Conservation (phyloP, 1,140 invertebrate genomes). For the Eubasilissa regina region DNA sequence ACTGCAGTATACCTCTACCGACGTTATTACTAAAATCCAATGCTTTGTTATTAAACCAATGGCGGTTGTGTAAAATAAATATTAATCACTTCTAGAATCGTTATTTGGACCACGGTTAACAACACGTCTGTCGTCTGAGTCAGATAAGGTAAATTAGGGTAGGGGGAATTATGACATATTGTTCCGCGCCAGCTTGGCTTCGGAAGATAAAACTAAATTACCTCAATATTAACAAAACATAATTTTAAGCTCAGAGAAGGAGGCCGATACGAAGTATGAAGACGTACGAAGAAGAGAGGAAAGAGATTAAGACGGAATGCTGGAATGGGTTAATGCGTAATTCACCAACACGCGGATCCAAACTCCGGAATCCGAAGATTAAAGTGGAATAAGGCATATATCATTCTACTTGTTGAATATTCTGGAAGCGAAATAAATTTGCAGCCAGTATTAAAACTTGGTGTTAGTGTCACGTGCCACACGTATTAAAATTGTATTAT, state of each 20-base stretch:
- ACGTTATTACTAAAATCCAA: background rate
- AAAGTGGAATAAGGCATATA: background rate
- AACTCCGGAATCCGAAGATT: background rate
- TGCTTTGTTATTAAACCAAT: background rate
- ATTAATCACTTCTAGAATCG: slow-evolving; percentile 36
- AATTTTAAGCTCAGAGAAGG: slow-evolving; percentile 22
- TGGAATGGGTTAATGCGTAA: slow-evolving; percentile 7
- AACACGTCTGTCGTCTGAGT: background rate
- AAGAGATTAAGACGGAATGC: slow-evolving; percentile 26
- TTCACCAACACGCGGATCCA: background rate
- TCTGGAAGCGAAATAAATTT: slow-evolving; percentile 23
- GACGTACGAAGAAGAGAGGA: slow-evolving; percentile 29
- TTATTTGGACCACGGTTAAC: slow-evolving; percentile 8
- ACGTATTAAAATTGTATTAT: background rate
- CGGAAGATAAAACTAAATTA: slow-evolving; percentile 33
- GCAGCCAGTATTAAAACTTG: background rate
- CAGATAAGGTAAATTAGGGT: slow-evolving; percentile 43
- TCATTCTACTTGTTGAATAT: slow-evolving; percentile 34
- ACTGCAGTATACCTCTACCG: background rate
- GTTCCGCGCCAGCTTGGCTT: background rate
- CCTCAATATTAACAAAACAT: slow-evolving; percentile 35
- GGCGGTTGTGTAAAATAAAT: background rate
- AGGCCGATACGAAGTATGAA: slow-evolving; percentile 30
- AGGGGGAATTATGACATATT: slow-evolving; percentile 34
- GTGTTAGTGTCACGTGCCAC: background rate